These are phyloP conservation scores for Parapsyche elsis DNA, from an alignment of 1,140 invertebrate genomes.

Conservation along the genomic window DNA sequence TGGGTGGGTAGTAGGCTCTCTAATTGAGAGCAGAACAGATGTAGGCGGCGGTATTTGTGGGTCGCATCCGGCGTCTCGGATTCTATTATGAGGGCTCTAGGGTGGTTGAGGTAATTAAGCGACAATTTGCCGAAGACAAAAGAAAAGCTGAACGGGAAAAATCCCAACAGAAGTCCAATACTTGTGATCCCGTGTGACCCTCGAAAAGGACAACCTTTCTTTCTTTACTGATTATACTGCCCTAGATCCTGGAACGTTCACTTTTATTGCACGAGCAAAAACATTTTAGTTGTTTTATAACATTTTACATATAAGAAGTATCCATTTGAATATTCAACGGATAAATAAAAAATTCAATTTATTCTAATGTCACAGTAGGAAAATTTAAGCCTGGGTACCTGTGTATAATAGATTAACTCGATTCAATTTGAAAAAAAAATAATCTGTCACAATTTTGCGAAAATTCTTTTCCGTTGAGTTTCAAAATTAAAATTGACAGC, in stretches of 20 bases:
- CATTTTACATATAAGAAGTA: too few species aligned
- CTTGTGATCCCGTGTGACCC: neutral
- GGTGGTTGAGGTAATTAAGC: slow-evolving; percentile 12
- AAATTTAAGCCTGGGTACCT: too few species aligned
- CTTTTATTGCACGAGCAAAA: too few species aligned
- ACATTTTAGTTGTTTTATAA: too few species aligned
- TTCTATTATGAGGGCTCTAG: neutral
- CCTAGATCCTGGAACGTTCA: too few species aligned
- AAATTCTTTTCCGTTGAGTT: neutral
- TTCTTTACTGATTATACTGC: neutral
- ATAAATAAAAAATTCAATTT: too few species aligned
- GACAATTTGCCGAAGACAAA: neutral
- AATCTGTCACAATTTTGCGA: too few species aligned
- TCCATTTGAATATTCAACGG: too few species aligned
- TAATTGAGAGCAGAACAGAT: slow-evolving; percentile 21
- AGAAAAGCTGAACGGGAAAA: neutral
- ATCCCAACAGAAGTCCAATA: neutral
- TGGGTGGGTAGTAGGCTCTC: neutral
- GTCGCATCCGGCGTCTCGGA: neutral
- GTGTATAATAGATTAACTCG: too few species aligned
- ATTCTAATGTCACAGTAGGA: too few species aligned
- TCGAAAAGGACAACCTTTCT: neutral
- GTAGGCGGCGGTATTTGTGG: neutral
- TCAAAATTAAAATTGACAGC: neutral
- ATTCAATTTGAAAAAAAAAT: too few species aligned